Conservation (phyloP, 2,797 vertebrate genomes). For the Gallinago stenura region DNA sequence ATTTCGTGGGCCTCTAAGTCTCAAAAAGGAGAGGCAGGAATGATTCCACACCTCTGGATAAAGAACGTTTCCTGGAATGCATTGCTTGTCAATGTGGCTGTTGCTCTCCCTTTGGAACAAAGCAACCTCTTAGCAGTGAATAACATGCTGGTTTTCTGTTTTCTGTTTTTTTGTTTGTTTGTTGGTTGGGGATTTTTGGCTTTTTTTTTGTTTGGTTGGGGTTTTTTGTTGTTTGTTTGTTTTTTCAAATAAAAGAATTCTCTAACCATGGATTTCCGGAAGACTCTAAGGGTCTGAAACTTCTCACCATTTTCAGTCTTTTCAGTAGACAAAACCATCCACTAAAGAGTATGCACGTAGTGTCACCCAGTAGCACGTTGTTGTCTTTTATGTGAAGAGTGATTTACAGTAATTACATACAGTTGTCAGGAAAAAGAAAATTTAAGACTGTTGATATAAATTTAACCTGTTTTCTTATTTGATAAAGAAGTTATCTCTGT, state of each 20-base stretch:
- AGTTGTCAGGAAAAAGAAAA: slow-evolving; percentile 64
- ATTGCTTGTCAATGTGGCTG: neutral
- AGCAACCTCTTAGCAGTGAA: neutral
- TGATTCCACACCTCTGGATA: neutral
- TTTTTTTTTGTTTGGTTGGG: no score
- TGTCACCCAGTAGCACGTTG: slow-evolving; percentile 48
- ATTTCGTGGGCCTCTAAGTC: neutral
- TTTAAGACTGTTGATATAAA: slow-evolving; percentile 63
- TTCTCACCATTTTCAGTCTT: slow-evolving; percentile 45
- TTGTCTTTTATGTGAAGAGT: slow-evolving; percentile 65
- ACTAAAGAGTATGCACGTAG: slow-evolving; percentile 7
- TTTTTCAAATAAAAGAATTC: neutral
- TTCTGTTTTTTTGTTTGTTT: no score
- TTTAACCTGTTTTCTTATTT: slow-evolving; percentile 63
- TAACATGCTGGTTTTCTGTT: neutral
- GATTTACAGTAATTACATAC: slow-evolving; percentile 74
- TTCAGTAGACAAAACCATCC: slow-evolving; percentile 49
- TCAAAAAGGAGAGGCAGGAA: neutral
- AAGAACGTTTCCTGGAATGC: neutral
- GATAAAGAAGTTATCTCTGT: slow-evolving; percentile 64
- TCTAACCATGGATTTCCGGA: neutral
- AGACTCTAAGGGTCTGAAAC: neutral
- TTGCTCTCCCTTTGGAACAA: neutral
- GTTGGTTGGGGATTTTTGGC: no score
- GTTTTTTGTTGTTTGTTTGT: no score